These are phyloP conservation scores for Zosterops lateralis DNA, from an alignment of 2,113 vertebrate species.

Conservation along the genomic window DNA sequence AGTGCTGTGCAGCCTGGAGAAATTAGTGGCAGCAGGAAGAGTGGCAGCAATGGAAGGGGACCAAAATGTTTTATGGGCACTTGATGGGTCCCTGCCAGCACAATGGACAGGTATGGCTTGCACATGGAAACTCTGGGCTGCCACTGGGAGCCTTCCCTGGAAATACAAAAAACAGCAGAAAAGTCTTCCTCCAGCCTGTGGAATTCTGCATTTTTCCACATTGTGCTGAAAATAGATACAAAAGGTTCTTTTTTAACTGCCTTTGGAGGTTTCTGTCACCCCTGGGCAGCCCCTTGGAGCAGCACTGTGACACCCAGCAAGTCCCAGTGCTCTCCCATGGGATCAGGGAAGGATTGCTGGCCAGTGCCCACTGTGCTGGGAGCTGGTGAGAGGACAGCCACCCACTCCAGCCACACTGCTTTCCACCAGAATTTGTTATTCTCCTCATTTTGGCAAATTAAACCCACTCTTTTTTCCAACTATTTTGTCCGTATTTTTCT, in stretches of 20 bases:
- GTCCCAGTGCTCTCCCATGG: accelerated
- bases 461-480: neutral
- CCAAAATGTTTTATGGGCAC: neutral
- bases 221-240: neutral
- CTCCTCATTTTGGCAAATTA: neutral
- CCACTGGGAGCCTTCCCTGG: neutral
- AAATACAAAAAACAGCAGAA: neutral
- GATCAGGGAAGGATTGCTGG: neutral
- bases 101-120: accelerated
- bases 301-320: neutral
- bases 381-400: neutral
- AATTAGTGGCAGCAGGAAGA: neutral
- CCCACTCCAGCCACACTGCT: neutral
- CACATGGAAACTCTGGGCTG: neutral
- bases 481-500: neutral
- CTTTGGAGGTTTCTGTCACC: neutral
- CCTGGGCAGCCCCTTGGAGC: neutral
- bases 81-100: neutral
- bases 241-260: neutral
- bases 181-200: neutral
- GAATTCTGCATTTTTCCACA: neutral
- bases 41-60: neutral
- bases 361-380: neutral
- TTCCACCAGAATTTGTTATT: neutral
- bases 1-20: slow-evolving; percentile 32